Conservation (phyloP, 2,797 vertebrate genomes). For the Intellagama lesueurii region DNA sequence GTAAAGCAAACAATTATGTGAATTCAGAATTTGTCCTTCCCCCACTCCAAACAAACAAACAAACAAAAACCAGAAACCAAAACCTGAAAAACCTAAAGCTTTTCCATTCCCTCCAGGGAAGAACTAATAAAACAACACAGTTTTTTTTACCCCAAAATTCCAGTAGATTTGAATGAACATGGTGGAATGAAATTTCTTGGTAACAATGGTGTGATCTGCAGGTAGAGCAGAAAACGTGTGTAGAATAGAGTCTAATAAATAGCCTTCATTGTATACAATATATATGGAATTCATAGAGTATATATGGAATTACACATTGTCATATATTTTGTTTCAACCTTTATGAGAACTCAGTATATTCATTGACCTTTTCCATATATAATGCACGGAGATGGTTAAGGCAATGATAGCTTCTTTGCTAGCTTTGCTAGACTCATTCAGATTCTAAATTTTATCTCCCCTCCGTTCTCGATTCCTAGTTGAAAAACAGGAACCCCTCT, state of each 20-base stretch:
- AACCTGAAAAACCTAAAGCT: background rate
- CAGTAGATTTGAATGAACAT: background rate
- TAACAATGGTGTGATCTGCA: background rate
- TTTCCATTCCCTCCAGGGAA: background rate
- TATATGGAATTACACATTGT: constrained; percentile 1
- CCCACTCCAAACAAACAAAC: background rate
- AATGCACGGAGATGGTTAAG: background rate
- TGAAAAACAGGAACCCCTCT: background rate
- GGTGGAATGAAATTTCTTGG: background rate
- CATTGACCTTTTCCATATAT: background rate
- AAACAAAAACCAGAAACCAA: no score
- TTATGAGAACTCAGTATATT: background rate
- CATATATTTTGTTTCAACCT: background rate
- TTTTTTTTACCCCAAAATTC: background rate
- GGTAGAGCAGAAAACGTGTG: background rate
- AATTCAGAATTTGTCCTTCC: background rate
- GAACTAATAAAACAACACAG: background rate
- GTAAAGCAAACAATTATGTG: background rate
- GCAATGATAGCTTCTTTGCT: background rate
- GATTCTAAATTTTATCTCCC: background rate
- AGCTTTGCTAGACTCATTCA: background rate
- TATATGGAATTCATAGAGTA: background rate
- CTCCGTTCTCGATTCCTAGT: constrained; percentile 4
- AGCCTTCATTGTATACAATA: background rate
- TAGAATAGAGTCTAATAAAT: constrained; percentile 9